These are phyloP conservation scores for Heliconius aoede DNA, from an alignment of 2,888 invertebrate species.

Conservation along the genomic window DNA sequence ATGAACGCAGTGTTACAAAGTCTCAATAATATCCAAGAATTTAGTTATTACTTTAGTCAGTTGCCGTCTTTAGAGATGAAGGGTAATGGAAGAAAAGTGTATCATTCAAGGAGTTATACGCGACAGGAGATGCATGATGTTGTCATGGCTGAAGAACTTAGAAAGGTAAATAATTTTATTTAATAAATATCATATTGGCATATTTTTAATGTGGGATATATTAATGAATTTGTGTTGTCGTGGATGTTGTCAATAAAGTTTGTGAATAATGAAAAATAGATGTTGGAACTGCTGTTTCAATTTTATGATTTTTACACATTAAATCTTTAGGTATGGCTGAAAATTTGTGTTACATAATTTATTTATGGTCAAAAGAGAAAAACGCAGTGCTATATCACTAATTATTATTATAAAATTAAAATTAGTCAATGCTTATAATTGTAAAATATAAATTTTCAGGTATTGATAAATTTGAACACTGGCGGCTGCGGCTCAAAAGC, in stretches of 20 bases:
- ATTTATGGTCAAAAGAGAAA: too few species aligned
- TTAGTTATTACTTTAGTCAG: slow-evolving; percentile 91
- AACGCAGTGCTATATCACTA: too few species aligned
- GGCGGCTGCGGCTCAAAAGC: slow-evolving; percentile 87
- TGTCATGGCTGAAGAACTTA: slow-evolving; percentile 90
- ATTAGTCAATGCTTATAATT: too few species aligned
- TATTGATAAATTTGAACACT: slow-evolving; percentile 87
- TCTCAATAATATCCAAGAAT: slow-evolving; percentile 92
- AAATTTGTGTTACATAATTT: too few species aligned
- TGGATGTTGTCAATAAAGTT: too few species aligned
- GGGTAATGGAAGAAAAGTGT: slow-evolving; percentile 83
- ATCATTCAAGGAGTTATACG: slow-evolving; percentile 85
- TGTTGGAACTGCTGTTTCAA: too few species aligned
- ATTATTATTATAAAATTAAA: too few species aligned
- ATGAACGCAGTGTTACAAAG: slow-evolving; percentile 94
- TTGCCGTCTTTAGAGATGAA: slow-evolving; percentile 88
- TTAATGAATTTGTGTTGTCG: too few species aligned
- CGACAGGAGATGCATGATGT: slow-evolving; percentile 87
- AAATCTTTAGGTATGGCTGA: too few species aligned
- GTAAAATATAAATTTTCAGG: slow-evolving; percentile 60
- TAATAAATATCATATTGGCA: background rate
- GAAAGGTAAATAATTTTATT: slow-evolving; percentile 81
- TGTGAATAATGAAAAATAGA: too few species aligned
- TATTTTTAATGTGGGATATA: too few species aligned
- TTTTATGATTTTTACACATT: too few species aligned